Conservation (phyloP, 2,888 invertebrate species). For the Eledona agricola region DNA sequence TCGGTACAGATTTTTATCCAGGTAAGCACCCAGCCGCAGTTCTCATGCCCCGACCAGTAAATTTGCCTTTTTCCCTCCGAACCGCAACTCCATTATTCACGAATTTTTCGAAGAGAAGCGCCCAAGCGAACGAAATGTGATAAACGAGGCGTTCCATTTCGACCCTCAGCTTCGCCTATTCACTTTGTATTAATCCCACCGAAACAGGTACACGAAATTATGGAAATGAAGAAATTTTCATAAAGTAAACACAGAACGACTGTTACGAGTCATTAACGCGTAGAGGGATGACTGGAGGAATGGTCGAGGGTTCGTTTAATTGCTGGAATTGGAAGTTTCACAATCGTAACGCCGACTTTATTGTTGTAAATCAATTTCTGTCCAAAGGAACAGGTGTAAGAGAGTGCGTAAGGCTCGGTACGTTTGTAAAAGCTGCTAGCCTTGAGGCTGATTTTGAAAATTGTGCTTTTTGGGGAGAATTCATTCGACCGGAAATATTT, state of each 20-base stretch:
- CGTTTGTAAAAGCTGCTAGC: conserved; percentile 22
- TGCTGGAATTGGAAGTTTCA: too few species aligned
- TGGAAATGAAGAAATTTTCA: conserved; percentile 20
- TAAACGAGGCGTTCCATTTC: conserved; percentile 53
- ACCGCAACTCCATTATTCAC: conserved; percentile 58
- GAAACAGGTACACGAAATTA: conserved; percentile 9
- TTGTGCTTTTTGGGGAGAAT: too few species aligned
- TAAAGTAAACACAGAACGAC: conserved; percentile 13
- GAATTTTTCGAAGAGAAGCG: conserved; percentile 56
- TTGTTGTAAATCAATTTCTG: conserved; percentile 28
- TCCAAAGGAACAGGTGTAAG: conserved; percentile 27
- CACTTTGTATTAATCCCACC: conserved; percentile 2
- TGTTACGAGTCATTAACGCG: conserved; percentile 14
- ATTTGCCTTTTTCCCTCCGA: conserved; percentile 55
- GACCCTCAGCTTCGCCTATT: background rate
- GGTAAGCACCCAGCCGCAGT: conserved; percentile 54
- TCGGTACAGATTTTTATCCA: too few species aligned
- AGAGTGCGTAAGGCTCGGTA: conserved; percentile 16
- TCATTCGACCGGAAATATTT: too few species aligned
- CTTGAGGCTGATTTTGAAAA: conserved; percentile 20
- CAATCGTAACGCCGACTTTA: too few species aligned
- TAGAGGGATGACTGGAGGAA: conserved; percentile 16
- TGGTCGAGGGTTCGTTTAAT: conserved; percentile 15
- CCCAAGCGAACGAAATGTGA: conserved; percentile 57
- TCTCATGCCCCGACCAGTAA: conserved; percentile 56